These are phyloP conservation scores for Prochilodus magdalenae DNA, from an alignment of 2,113 vertebrate species.

Conservation along the genomic window DNA sequence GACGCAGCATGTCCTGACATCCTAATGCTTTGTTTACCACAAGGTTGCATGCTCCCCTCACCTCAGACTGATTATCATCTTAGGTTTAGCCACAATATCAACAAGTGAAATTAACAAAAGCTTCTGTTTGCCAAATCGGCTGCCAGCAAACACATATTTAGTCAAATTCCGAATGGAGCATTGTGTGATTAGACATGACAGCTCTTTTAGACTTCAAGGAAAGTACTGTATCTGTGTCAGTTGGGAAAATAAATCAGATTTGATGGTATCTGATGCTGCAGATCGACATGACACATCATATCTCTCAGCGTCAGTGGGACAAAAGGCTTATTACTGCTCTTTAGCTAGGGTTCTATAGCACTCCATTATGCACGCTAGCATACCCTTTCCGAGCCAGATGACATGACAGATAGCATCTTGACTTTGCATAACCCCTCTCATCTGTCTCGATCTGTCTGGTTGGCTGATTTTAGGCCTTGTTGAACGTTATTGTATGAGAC, in stretches of 20 bases:
- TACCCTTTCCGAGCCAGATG: neutral
- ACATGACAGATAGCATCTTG: constrained; percentile 2
- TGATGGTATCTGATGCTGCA: neutral
- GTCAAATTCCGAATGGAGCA: neutral
- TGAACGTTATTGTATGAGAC: constrained; percentile 59
- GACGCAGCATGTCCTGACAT: neutral
- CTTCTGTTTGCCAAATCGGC: neutral
- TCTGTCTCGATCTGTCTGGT: constrained; percentile 26
- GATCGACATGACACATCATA: neutral
- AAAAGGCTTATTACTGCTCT: neutral
- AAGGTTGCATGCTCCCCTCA: neutral
- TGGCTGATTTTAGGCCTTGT: constrained; percentile 61
- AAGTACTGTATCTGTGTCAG: neutral
- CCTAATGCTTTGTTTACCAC: neutral
- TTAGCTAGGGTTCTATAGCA: neutral
- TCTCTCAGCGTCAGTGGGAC: neutral
- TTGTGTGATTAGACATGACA: neutral
- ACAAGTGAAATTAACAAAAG: neutral
- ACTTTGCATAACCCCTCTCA: constrained; percentile 65
- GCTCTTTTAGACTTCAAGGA: constrained; percentile 1
- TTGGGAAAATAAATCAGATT: neutral
- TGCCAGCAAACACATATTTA: neutral
- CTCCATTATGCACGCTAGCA: constrained; percentile 1
- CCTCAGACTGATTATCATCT: neutral
- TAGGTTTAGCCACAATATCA: neutral